Conservation (phyloP, 2,113 vertebrate genomes). For the Oriolus oriolus region DNA sequence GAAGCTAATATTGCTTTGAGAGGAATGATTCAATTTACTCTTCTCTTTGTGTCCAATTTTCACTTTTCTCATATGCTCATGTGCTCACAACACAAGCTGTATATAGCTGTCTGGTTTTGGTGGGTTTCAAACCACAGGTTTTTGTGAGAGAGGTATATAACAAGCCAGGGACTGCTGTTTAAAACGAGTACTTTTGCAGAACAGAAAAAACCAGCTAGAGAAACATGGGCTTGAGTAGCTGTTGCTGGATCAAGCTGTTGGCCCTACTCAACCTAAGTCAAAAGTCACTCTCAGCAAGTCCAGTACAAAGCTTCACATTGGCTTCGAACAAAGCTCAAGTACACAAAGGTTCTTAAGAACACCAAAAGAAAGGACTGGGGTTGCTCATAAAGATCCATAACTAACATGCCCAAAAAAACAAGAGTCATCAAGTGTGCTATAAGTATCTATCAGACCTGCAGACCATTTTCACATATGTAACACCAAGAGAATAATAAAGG, state of each 20-base stretch:
- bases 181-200: background rate
- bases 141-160: background rate
- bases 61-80: background rate
- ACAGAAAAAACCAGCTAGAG: background rate
- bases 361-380: background rate
- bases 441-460: background rate
- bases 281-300: background rate
- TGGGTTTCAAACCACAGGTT: background rate
- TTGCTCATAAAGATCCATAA: background rate
- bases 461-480: background rate
- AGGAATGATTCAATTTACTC: background rate
- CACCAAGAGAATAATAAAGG: background rate
- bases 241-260: background rate
- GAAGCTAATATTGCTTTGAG: background rate
- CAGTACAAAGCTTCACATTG: background rate
- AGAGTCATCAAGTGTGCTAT: background rate
- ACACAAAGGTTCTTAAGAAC: background rate
- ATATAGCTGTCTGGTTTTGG: background rate
- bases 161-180: background rate
- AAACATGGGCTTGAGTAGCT: background rate
- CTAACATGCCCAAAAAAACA: background rate
- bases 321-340: background rate
- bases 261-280: background rate
- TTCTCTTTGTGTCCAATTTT: background rate
- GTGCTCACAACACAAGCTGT: background rate